Conservation (phyloP, 2,797 vertebrate species). For the Spinus olivaceus region DNA sequence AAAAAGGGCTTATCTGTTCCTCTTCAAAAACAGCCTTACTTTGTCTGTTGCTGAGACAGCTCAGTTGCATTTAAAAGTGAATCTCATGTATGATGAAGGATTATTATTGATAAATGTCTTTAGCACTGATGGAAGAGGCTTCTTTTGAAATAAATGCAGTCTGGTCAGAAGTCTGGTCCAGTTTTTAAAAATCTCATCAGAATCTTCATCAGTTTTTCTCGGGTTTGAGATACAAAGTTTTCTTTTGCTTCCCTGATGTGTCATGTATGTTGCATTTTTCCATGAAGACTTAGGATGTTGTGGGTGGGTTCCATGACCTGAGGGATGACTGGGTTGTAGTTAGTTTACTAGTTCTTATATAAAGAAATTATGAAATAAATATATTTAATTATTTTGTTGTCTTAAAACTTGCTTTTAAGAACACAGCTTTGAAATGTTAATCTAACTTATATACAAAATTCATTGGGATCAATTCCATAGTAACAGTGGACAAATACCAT, state of each 20-base stretch:
- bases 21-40: background rate
- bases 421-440: background rate
- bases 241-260: background rate
- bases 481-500: background rate
- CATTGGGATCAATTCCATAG: background rate
- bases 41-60: background rate
- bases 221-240: background rate
- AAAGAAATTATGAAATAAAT: background rate
- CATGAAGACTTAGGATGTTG: fast-evolving
- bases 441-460: background rate
- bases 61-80: background rate
- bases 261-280: fast-evolving
- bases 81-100: background rate
- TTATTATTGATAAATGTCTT: background rate
- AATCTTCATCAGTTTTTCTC: background rate
- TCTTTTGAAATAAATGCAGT: background rate
- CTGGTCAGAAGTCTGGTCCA: background rate
- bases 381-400: background rate
- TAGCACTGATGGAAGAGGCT: background rate
- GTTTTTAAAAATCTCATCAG: background rate
- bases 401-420: background rate
- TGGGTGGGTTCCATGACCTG: background rate
- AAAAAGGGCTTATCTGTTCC: background rate
- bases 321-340: background rate
- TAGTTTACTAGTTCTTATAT: background rate